Percentiles rank a stretch among this genome's conserved stretches.
phyloP scores from a whole-genome alignment of 2,888 invertebrate genomes.

The Tuberolachnus salignus region DNA sequence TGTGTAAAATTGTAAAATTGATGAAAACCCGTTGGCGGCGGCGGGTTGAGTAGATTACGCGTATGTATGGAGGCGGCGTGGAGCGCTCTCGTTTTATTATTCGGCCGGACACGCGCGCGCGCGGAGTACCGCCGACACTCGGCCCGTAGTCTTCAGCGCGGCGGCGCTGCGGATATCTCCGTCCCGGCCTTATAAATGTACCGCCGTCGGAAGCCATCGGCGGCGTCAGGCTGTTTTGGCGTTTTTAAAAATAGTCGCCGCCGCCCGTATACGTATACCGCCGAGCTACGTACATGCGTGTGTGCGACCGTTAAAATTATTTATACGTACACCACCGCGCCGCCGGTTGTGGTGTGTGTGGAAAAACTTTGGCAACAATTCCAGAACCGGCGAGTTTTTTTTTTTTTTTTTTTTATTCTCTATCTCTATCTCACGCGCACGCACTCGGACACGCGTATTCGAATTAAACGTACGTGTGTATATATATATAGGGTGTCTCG shows the following conservation, averaged over 20 bases:
- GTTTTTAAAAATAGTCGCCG: slow-evolving; percentile 54
- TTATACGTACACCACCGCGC: slow-evolving; percentile 35
- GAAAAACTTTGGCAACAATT: slow-evolving; percentile 55
- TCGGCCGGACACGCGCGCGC: neutral
- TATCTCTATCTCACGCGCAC: no score
- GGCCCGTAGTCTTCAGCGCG: neutral
- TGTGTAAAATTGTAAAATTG: no score
- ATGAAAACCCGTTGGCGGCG: no score
- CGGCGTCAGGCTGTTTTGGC: slow-evolving; percentile 30
- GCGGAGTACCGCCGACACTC: neutral
- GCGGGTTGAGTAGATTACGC: no score
- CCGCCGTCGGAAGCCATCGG: no score
- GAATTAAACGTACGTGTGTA: neutral
- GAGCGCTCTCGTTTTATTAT: neutral
- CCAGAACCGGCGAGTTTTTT: slow-evolving; percentile 6
- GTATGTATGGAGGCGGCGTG: no score
- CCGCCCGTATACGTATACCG: neutral
- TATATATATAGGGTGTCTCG: no score
- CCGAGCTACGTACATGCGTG: neutral
- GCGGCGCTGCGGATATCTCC: no score
- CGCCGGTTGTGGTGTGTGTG: slow-evolving; percentile 14
- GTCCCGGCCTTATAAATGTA: no score
- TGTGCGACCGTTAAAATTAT: slow-evolving; percentile 45
- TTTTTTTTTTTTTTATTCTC: neutral
- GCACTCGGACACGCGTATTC: no score